These are phyloP conservation scores for Hydropotes inermis DNA, from an alignment of 2,113 vertebrate genomes.

Conservation along the genomic window DNA sequence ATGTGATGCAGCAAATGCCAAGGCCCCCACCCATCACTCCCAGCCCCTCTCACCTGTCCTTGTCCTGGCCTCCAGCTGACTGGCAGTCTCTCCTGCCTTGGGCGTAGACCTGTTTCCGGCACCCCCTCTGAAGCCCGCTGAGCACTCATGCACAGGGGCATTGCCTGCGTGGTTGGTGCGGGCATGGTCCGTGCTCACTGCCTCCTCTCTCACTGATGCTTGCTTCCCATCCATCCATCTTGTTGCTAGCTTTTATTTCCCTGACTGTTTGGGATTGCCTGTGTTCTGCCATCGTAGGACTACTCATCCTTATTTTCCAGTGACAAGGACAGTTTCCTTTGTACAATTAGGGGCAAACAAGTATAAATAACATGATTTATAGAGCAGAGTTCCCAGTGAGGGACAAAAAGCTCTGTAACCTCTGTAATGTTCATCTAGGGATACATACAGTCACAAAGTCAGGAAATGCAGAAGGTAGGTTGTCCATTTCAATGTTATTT, in stretches of 20 bases:
- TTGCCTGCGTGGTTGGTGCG: neutral
- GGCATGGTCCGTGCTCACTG: neutral
- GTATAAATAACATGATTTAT: conserved; percentile 45
- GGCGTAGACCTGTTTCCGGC: conserved; percentile 50
- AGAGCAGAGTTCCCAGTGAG: neutral
- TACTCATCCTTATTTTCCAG: conserved; percentile 46
- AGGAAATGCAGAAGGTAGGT: neutral
- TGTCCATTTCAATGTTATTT: neutral
- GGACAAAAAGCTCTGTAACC: neutral
- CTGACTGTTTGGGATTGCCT: conserved; percentile 46
- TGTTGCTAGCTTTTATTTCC: conserved; percentile 46
- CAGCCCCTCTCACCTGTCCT: neutral
- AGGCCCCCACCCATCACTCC: neutral
- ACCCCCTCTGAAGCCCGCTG: conserved; percentile 10
- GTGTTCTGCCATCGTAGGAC: neutral
- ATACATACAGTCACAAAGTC: neutral
- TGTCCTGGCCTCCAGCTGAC: neutral
- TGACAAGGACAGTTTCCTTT: conserved; percentile 62
- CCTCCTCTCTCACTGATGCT: neutral
- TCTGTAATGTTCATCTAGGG: neutral
- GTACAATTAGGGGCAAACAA: conserved; percentile 36
- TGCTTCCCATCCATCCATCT: conserved; percentile 53
- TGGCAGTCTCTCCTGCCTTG: conserved; percentile 39
- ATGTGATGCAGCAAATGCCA: neutral
- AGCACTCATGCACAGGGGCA: conserved; percentile 13